These are phyloP conservation scores for Numida meleagris DNA, from an alignment of 2,113 vertebrate genomes.

Conservation along the genomic window DNA sequence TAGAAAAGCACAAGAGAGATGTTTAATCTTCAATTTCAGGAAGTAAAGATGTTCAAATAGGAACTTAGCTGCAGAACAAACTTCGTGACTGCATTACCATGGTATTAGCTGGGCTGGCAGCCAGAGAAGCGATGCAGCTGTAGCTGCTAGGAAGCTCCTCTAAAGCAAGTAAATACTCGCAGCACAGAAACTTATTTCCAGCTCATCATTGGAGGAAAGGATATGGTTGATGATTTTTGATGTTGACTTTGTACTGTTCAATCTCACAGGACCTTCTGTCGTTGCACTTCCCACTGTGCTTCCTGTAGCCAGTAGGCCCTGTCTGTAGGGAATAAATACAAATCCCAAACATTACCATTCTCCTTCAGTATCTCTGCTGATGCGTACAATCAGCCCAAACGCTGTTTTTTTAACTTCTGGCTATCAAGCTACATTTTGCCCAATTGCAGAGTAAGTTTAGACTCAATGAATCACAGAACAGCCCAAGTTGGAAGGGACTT, in stretches of 20 bases:
- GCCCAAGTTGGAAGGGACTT: neutral
- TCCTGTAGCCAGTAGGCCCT: neutral
- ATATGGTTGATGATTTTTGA: neutral
- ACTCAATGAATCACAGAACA: neutral
- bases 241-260: fast-evolving
- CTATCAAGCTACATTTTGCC: neutral
- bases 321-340: neutral
- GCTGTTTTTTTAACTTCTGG: neutral
- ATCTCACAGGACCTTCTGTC: neutral
- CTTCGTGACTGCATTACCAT: neutral
- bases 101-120: neutral
- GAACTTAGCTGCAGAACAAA: neutral
- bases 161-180: neutral
- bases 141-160: neutral
- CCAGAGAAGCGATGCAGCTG: neutral
- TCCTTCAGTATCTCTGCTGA: neutral
- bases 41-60: neutral
- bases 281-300: neutral
- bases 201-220: neutral
- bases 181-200: neutral
- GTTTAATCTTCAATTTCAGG: neutral
- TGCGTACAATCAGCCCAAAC: neutral
- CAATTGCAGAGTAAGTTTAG: neutral
- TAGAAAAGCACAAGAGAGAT: neutral
- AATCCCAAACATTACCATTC: neutral